A percentile compares a stretch with the other conserved stretches of the same genome.
Evolutionary conservation across 2,888 invertebrate species (phyloP).

Genomic region (Tinea pellionella): DNA sequence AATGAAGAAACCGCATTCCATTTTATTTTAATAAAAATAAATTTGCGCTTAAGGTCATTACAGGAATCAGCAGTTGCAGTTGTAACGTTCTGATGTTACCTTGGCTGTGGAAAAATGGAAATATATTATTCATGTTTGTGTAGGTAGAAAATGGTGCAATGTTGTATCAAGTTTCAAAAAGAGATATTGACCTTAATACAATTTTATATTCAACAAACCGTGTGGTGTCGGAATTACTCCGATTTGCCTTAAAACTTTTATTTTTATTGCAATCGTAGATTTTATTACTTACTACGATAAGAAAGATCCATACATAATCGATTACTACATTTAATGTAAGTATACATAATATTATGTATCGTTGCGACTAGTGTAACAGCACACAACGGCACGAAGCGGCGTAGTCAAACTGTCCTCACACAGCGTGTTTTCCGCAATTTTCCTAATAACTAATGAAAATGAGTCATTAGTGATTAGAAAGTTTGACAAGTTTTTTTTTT

Average conservation of each 20-base stretch:
- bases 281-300: too few species aligned
- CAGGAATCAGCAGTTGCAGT: background rate
- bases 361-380: too few species aligned
- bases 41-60: background rate
- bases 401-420: too few species aligned
- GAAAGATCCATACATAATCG: too few species aligned
- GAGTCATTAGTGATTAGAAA: too few species aligned
- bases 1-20: background rate
- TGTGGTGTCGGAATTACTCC: background rate
- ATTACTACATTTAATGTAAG: too few species aligned
- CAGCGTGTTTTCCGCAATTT: too few species aligned
- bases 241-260: background rate
- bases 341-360: too few species aligned
- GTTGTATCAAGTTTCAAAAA: background rate
- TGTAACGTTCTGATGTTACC: background rate
- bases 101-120: background rate
- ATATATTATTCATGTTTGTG: background rate
- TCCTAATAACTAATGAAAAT: too few species aligned
- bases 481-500: too few species aligned
- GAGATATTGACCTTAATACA: background rate
- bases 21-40: slow-evolving; percentile 1
- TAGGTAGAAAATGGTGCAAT: background rate
- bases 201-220: background rate
- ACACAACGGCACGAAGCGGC: too few species aligned
- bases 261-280: background rate